Percentiles rank a stretch among this genome's conserved stretches.
phyloP scores from a whole-genome alignment of 2,797 vertebrate species.

The Tenualosa thibaudeaui region DNA sequence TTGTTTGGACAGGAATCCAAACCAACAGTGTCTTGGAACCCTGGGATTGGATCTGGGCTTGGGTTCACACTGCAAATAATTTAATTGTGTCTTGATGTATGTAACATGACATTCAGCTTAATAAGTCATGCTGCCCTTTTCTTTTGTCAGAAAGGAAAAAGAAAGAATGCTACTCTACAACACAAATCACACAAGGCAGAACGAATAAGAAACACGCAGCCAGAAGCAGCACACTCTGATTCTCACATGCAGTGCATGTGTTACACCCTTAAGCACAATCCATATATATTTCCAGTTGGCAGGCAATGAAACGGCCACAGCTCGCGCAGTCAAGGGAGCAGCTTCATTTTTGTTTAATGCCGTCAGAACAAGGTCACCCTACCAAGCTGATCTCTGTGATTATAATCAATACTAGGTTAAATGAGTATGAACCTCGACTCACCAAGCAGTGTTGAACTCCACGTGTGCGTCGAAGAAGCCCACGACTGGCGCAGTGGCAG shows the following conservation, averaged over 20 bases:
- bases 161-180: neutral
- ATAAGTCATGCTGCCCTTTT: neutral
- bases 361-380: neutral
- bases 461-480: conserved; percentile 98
- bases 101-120: neutral
- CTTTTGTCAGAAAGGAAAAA: neutral
- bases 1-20: neutral
- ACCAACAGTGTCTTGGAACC: neutral
- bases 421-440: conserved; percentile 60
- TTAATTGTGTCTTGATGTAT: neutral
- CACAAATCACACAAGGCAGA: neutral
- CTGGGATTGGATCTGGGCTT: too few relatives aligned
- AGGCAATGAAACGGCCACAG: neutral
- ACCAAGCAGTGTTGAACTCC: conserved; percentile 95
- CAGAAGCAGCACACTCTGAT: neutral
- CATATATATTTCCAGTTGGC: neutral
- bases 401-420: conserved; percentile 32
- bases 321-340: neutral
- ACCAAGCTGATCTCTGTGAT: neutral
- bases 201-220: neutral
- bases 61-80: neutral
- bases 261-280: neutral
- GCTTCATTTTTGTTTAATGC: conserved; percentile 18
- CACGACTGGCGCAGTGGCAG: conserved; percentile 85
- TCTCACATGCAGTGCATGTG: neutral